Evolutionary conservation across 1,140 invertebrate species (phyloP).

Genomic region (Schlechtendalia chinensis): DNA sequence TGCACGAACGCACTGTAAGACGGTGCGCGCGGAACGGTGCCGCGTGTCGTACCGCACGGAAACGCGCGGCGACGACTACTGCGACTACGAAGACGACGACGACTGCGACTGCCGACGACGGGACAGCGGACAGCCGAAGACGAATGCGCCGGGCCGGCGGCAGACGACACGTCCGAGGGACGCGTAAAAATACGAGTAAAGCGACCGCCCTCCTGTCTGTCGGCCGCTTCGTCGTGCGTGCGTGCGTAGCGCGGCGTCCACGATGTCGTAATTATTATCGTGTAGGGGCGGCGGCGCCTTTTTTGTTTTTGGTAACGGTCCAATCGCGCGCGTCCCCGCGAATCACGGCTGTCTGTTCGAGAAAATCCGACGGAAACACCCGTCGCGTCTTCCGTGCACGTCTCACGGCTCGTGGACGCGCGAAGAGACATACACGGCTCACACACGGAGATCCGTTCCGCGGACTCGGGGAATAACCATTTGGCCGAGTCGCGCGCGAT

Average conservation of each 20-base stretch:
- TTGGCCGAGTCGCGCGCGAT: no score
- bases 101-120: no score
- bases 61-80: no score
- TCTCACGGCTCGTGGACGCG: no score
- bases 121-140: background rate
- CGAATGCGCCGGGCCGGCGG: background rate
- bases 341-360: slow-evolving; percentile 32
- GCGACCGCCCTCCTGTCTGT: background rate
- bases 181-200: slow-evolving; percentile 1
- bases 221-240: no score
- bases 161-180: background rate
- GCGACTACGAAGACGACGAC: no score
- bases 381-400: background rate
- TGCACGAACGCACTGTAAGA: no score
- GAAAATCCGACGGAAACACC: slow-evolving; percentile 7
- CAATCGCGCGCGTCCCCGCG: slow-evolving; percentile 35
- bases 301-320: slow-evolving; percentile 43
- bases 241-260: no score
- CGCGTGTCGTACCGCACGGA: background rate
- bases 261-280: background rate
- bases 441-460: no score
- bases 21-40: background rate
- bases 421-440: no score
- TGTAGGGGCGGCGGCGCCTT: background rate
- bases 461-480: no score